Conservation (phyloP, 2,113 vertebrate species). For the Chascanopsetta lugubris region DNA sequence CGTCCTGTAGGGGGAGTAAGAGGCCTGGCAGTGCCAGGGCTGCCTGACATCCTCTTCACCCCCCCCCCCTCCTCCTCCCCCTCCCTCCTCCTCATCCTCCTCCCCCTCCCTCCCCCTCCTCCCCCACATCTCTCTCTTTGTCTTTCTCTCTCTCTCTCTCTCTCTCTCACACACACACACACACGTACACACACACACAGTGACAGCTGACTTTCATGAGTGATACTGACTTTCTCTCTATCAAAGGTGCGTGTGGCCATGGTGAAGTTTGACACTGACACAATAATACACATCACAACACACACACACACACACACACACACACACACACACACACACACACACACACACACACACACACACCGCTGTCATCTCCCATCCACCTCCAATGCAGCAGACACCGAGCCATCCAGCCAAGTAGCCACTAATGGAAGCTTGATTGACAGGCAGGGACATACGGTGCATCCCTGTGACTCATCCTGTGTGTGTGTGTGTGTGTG, state of each 20-base stretch:
- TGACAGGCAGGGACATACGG: slow-evolving; percentile 62
- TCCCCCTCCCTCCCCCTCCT: too few relatives aligned
- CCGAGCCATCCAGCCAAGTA: slow-evolving; percentile 47
- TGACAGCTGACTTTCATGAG: slow-evolving; percentile 11
- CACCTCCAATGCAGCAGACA: slow-evolving; percentile 41
- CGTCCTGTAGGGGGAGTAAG: slow-evolving; percentile 76
- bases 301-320: too few relatives aligned
- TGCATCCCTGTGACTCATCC: slow-evolving; percentile 44
- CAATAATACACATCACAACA: too few relatives aligned
- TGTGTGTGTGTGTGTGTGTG: neutral
- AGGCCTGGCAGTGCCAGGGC: slow-evolving; percentile 44
- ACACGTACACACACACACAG: neutral
- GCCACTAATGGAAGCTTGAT: slow-evolving; percentile 68
- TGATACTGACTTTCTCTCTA: slow-evolving; percentile 8
- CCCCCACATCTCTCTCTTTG: too few relatives aligned
- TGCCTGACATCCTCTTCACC: slow-evolving; percentile 27
- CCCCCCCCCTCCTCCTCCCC: slow-evolving; percentile 18
- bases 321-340: slow-evolving; percentile 12
- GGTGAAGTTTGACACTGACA: too few relatives aligned
- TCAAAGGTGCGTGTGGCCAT: too few relatives aligned
- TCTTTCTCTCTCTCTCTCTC: too few relatives aligned
- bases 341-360: slow-evolving; percentile 17
- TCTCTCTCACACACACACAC: neutral
- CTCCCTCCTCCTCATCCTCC: too few relatives aligned
- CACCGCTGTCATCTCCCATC: slow-evolving; percentile 62